phyloP scores from a whole-genome alignment of 2,888 invertebrate species.

The Apotomis turbidana region DNA sequence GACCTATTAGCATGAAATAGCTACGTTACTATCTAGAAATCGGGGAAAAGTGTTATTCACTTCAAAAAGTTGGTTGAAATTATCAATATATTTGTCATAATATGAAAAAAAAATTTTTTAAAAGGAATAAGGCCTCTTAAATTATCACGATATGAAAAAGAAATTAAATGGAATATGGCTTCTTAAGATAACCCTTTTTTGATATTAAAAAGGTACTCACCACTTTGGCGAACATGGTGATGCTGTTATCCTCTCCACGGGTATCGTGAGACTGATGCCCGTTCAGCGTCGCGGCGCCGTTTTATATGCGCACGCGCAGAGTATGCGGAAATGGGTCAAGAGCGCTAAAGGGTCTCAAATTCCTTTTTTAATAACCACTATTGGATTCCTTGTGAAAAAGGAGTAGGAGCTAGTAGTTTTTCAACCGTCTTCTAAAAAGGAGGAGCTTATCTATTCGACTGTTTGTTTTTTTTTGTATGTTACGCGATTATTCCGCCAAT shows the following conservation, averaged over 20 bases:
- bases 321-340: slow-evolving; percentile 38
- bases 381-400: background rate
- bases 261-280: slow-evolving; percentile 73
- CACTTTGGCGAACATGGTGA: slow-evolving; percentile 77
- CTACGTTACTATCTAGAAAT: too few species aligned
- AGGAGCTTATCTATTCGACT: too few species aligned
- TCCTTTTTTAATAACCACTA: background rate
- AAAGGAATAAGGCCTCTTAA: too few species aligned
- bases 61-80: too few species aligned
- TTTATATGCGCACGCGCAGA: slow-evolving; percentile 46
- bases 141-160: too few species aligned
- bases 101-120: too few species aligned
- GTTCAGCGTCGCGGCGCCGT: slow-evolving; percentile 17
- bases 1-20: too few species aligned
- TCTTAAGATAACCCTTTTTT: background rate
- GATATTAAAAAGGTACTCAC: slow-evolving; percentile 56
- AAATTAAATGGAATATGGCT: too few species aligned
- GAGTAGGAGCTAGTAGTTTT: background rate
- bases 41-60: too few species aligned
- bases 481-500: too few species aligned
- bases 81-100: too few species aligned
- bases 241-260: slow-evolving; percentile 74
- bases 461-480: too few species aligned
- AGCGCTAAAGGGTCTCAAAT: background rate
- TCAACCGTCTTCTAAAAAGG: background rate